Percentiles rank a stretch among this genome's conserved stretches.
These are phyloP conservation scores for Trogon melanurus DNA, from an alignment of 2,113 vertebrate species.

Conservation along the genomic window DNA sequence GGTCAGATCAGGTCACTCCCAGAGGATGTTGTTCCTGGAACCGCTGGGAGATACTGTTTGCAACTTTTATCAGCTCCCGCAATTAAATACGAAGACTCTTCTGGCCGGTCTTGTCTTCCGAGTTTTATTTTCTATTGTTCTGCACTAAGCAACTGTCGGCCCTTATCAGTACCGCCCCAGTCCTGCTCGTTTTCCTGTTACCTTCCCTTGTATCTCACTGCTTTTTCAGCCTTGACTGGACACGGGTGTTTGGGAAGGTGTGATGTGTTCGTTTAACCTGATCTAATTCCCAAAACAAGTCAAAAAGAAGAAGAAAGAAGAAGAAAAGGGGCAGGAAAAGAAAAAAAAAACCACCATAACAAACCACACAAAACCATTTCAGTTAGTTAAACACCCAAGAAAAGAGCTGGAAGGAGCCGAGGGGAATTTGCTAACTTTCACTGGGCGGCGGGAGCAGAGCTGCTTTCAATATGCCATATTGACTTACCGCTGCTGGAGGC, in stretches of 20 bases:
- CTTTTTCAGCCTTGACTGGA: background rate
- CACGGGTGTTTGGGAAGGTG: background rate
- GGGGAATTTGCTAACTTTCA: slow-evolving; percentile 67
- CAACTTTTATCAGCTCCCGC: background rate
- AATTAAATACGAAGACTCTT: background rate
- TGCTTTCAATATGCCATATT: slow-evolving; percentile 58
- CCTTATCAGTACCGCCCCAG: background rate
- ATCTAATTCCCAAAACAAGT: slow-evolving; percentile 6
- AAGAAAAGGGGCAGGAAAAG: too few species aligned
- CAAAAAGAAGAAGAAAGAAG: background rate
- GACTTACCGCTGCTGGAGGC: slow-evolving; percentile 57
- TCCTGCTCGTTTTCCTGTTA: slow-evolving; percentile 24
- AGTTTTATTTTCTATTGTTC: slow-evolving; percentile 50
- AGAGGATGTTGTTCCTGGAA: slow-evolving; percentile 8
- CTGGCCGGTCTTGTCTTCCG: background rate
- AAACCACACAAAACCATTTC: background rate
- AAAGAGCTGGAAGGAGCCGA: slow-evolving; percentile 4
- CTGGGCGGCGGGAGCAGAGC: background rate
- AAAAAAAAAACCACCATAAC: background rate
- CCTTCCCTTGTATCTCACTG: background rate
- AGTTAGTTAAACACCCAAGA: slow-evolving; percentile 34
- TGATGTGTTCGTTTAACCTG: background rate
- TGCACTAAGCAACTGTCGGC: background rate
- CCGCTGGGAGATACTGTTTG: background rate
- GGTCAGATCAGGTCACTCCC: background rate